Base-by-base conservation (phyloP, 2,797 vertebrate species). In the Sorex maritimensis region DNA sequence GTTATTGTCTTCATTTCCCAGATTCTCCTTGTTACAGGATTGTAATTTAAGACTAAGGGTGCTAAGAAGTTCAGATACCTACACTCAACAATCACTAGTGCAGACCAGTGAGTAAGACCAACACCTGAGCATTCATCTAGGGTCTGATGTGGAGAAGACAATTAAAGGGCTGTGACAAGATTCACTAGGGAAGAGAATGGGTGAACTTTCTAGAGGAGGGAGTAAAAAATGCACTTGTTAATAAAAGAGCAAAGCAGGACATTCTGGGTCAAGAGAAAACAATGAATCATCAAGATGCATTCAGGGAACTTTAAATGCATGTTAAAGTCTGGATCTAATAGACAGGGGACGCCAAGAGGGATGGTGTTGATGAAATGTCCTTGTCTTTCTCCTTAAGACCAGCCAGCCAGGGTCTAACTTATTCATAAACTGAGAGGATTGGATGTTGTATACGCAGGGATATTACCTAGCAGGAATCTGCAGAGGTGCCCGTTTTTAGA, bases 401-500 rank as follows among this genome's bases (percentile, higher is more conserved):
- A 2, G 23, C 3, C 41, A 75, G 61, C 13, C 28, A 73, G 73
- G 9, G 15, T 49, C 65, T 68, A 19, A 11, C 30, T 77, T 77
- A 17, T 81, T n/a, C 15, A 0, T 61, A 30, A 24, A 49, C 19
- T 81, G n/a, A 24, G 6, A 26, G 85, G 84, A 23, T 65, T 3
- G 17, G 0, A 23, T 0, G 0, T 49, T 79, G n/a, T n/a, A n/a
- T 17, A 0, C 17, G 10, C 15, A 55, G 19, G 34, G 44, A 58
- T 34, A 61, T 38, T 7, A 19, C 24, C 67, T 14, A 13, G 6
- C 38, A 34, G 46, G 21, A 80, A 73, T 77, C 52, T 11, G 14
- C 24, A 49, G 52, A 24, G 8, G 0, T 23, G 28, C 24, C 58
- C 19, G 15, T 58, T 63, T 92, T 34, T 68, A 1, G 0, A 13